phyloP scores from a whole-genome alignment of 2,888 invertebrate species.

The Anodontia alba region DNA sequence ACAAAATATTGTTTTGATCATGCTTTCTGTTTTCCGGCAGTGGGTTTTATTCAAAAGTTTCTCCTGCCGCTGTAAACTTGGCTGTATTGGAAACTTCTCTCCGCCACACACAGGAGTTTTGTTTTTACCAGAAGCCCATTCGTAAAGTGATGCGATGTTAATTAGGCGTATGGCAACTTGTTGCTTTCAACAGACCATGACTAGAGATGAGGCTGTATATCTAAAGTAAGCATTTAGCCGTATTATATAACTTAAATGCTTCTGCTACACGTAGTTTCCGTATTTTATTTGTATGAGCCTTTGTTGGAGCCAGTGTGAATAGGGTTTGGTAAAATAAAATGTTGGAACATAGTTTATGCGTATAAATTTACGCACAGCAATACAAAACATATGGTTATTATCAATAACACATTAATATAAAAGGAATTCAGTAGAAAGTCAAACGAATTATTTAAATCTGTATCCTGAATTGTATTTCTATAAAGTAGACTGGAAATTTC shows the following conservation, averaged over 20 bases:
- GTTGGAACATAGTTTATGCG: too few relatives aligned
- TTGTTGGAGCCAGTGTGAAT: too few relatives aligned
- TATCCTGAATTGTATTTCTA: too few relatives aligned
- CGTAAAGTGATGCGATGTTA: conserved; percentile 53
- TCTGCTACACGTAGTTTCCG: too few relatives aligned
- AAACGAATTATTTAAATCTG: too few relatives aligned
- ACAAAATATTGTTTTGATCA: neutral
- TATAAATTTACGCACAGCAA: too few relatives aligned
- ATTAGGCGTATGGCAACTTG: conserved; percentile 61
- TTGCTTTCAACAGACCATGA: conserved; percentile 53
- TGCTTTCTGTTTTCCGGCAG: neutral
- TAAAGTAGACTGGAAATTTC: too few relatives aligned
- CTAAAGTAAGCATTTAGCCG: neutral
- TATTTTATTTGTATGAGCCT: too few relatives aligned
- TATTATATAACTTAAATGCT: neutral
- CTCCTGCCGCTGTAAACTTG: neutral
- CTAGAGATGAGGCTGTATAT: neutral
- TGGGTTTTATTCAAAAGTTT: neutral
- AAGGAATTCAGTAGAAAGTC: too few relatives aligned
- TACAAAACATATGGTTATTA: too few relatives aligned
- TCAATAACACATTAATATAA: too few relatives aligned
- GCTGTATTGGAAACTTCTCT: neutral
- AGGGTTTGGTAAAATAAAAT: too few relatives aligned
- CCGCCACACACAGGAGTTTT: neutral
- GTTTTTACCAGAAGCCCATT: neutral